Conservation (phyloP, 2,888 invertebrate genomes). For the Melanargia galathea region DNA sequence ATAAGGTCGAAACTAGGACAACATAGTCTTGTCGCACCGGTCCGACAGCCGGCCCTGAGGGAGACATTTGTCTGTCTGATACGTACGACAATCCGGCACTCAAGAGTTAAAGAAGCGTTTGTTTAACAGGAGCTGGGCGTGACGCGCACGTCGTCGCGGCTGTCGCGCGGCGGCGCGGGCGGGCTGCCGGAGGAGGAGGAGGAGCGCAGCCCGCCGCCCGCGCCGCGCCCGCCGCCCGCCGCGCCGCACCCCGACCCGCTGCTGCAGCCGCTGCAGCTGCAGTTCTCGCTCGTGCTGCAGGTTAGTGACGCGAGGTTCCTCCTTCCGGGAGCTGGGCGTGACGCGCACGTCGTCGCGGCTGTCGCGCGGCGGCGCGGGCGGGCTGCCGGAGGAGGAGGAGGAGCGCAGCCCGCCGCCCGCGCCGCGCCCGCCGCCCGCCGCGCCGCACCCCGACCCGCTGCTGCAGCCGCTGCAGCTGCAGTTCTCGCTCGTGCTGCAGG, state of each 20-base stretch:
- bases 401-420: constrained; percentile 43
- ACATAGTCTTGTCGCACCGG: no score
- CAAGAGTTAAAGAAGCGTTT: background rate
- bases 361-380: constrained; percentile 79
- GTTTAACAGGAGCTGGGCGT: constrained; percentile 87
- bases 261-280: constrained; percentile 92
- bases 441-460: constrained; percentile 74
- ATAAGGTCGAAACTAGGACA: no score
- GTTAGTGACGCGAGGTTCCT: constrained; percentile 57
- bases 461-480: constrained; percentile 93
- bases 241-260: constrained; percentile 75
- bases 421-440: constrained; percentile 47
- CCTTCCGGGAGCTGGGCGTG: constrained; percentile 87
- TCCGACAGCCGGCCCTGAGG: no score
- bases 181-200: constrained; percentile 38
- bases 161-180: constrained; percentile 81
- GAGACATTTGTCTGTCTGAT: no score
- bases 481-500: constrained; percentile 91
- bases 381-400: constrained; percentile 37
- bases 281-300: constrained; percentile 91
- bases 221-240: constrained; percentile 47
- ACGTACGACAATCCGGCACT: no score
- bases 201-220: constrained; percentile 43
- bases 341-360: constrained; percentile 90
- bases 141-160: constrained; percentile 89